A percentile compares a stretch with the other conserved stretches of the same genome.
phyloP scores from a whole-genome alignment of 2,888 invertebrate genomes.

The Euproctis similis region DNA sequence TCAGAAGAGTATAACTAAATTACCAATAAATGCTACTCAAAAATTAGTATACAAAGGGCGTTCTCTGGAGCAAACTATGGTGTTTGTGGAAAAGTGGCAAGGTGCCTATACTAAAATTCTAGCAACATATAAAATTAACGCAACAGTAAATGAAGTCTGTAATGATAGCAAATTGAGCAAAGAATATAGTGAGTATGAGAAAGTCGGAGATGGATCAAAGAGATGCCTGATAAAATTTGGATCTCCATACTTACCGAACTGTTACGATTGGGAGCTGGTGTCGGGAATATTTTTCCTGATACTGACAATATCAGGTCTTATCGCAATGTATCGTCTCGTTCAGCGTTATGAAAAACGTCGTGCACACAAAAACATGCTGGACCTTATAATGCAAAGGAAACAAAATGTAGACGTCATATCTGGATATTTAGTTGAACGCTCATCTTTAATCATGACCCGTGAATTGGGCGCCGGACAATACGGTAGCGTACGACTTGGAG shows the following conservation, averaged over 20 bases:
- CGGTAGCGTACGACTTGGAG: slow-evolving; percentile 43
- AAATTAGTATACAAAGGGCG: slow-evolving; percentile 6
- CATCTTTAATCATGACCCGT: slow-evolving; percentile 28
- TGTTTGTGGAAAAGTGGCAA: slow-evolving; percentile 12
- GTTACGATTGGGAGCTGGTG: slow-evolving; percentile 67
- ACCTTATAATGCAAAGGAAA: slow-evolving; percentile 28
- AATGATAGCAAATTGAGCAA: slow-evolving; percentile 1
- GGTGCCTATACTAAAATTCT: slow-evolving; percentile 1
- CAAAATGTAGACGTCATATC: slow-evolving; percentile 21
- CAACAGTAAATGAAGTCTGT: slow-evolving; percentile 1
- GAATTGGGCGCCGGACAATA: slow-evolving; percentile 45
- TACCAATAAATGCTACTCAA: slow-evolving; percentile 3
- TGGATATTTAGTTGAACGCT: slow-evolving; percentile 27
- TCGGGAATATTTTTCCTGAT: slow-evolving; percentile 39
- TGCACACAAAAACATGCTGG: slow-evolving; percentile 13
- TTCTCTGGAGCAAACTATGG: slow-evolving; percentile 9
- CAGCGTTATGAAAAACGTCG: slow-evolving; percentile 21
- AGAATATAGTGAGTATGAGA: background rate
- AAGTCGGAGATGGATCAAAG: slow-evolving; percentile 16
- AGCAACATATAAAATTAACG: slow-evolving; percentile 12
- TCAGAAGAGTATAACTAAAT: slow-evolving; percentile 4
- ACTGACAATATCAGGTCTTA: slow-evolving; percentile 43
- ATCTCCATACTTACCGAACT: slow-evolving; percentile 73
- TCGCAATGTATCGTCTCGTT: slow-evolving; percentile 14
- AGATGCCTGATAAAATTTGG: slow-evolving; percentile 13